Percentiles rank a stretch among this genome's conserved stretches.
These are phyloP conservation scores for Ageneiosus marmoratus DNA, from an alignment of 2,113 vertebrate species.

Conservation along the genomic window DNA sequence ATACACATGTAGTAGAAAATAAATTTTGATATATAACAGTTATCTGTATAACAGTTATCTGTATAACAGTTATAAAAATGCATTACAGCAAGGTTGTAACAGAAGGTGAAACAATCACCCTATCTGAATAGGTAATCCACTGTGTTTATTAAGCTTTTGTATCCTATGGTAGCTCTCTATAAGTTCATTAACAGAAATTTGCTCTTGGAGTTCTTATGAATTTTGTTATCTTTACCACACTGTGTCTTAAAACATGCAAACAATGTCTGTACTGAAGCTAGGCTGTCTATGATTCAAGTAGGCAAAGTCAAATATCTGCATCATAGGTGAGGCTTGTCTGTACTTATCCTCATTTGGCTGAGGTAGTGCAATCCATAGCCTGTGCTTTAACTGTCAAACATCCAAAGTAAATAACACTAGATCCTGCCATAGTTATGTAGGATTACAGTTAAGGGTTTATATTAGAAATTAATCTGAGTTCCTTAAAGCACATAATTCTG, in stretches of 20 bases:
- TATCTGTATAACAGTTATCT: too few species aligned
- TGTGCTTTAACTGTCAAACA: neutral
- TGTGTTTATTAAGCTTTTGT: neutral
- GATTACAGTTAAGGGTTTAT: slow-evolving; percentile 12
- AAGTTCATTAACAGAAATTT: slow-evolving; percentile 2
- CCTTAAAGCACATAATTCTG: neutral
- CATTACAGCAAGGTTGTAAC: neutral
- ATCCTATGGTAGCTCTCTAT: neutral
- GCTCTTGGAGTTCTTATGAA: neutral
- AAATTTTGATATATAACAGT: neutral
- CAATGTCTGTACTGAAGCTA: neutral
- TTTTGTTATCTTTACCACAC: neutral
- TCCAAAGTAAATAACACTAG: slow-evolving; percentile 30
- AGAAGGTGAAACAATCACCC: slow-evolving; percentile 28
- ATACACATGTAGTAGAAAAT: neutral
- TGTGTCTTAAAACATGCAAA: neutral
- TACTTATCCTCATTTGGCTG: slow-evolving; percentile 36
- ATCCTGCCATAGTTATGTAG: neutral
- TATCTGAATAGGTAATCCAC: neutral
- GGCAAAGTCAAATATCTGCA: slow-evolving; percentile 10
- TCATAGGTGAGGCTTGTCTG: slow-evolving; percentile 38
- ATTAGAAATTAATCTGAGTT: neutral
- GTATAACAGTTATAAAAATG: neutral
- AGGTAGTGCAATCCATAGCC: neutral
- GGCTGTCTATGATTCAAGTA: neutral